A percentile compares a stretch with the other conserved stretches of the same genome.
Evolutionary conservation across 2,888 invertebrate species (phyloP).

Genomic region (Sturmia bella): DNA sequence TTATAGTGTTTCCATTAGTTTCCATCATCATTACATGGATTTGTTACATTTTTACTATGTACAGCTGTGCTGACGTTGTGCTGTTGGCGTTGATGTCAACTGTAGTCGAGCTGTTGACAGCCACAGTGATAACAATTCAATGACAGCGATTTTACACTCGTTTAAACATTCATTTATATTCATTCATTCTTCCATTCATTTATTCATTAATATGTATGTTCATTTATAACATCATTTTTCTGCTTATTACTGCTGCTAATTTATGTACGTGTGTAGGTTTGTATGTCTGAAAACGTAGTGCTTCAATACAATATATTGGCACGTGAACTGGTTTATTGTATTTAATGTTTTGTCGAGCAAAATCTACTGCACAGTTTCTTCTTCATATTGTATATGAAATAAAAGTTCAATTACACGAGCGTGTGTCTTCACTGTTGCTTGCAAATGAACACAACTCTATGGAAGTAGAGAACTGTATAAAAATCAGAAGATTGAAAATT

Average conservation of each 20-base stretch:
- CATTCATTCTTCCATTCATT: background rate
- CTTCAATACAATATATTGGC: background rate
- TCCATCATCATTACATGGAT: slow-evolving; percentile 29
- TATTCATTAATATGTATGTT: slow-evolving; percentile 7
- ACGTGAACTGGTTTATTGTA: no score
- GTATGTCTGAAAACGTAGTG: no score
- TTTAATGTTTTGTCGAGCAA: no score
- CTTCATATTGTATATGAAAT: no score
- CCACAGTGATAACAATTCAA: slow-evolving; percentile 56
- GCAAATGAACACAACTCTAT: no score
- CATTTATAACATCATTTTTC: slow-evolving; percentile 13
- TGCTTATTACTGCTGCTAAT: background rate
- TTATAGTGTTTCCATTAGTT: slow-evolving; percentile 31
- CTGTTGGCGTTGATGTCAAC: slow-evolving; percentile 30
- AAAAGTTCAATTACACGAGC: no score
- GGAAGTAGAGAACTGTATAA: no score
- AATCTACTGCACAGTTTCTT: no score
- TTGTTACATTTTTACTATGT: slow-evolving; percentile 8
- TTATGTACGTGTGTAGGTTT: no score
- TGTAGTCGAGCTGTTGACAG: slow-evolving; percentile 48
- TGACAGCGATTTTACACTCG: slow-evolving; percentile 45
- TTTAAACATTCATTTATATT: slow-evolving; percentile 19
- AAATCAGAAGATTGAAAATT: no score
- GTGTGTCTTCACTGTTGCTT: no score
- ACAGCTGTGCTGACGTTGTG: background rate